Evolutionary conservation across 2,113 vertebrate species (phyloP), one percentile per base, ranked within the genome.

Genomic region (Actenoides hombroni): DNA sequence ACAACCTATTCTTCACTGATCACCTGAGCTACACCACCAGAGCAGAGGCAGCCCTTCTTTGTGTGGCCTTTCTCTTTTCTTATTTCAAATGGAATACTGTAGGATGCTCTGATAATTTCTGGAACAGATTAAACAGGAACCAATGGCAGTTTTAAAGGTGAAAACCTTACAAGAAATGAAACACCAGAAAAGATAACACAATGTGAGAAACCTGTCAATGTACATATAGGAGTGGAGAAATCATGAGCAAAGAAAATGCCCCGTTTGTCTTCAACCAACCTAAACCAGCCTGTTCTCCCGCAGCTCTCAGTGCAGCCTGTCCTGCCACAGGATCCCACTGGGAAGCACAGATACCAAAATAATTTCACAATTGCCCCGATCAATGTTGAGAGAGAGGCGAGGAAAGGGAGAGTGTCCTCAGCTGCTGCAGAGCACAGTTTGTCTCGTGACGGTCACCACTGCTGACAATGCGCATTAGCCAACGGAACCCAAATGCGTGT

Each of bases 191-290:
- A 68, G 23, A 28, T 18, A 60, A 53, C 6, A 4, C 71, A 48
- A 46, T 11, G 16, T 42, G n/a, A 83, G 25, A 86, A 86, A 49
- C 7, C 9, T 56, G 7, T 61, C 23, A 63, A 19, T 33, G 44
- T 12, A 31, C 28, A 8, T 26, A 70, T 5, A 69, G 7, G 12
- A 63, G 4, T 9, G 35, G 46, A 79, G 75, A 93, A 94, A 70
- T 26, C 16, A n/a, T 0, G 2, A 88, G 25, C 2, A 3, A 70
- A 65, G 25, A 46, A 88, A 92, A 63, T 13, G 0, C 3, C 19
- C 10, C 1, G 1, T 46, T 89, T 49, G 16, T 44, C 63, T 83
- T 73, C 49, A 93, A 24, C 25, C 24, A 88, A 21, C 7, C 5
- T 37, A 73, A 90, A 75, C 14, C 48, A 40, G 18, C 60, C 90